These are phyloP conservation scores for Erpobdella octoculata DNA, from an alignment of 2,888 invertebrate species.

Conservation along the genomic window DNA sequence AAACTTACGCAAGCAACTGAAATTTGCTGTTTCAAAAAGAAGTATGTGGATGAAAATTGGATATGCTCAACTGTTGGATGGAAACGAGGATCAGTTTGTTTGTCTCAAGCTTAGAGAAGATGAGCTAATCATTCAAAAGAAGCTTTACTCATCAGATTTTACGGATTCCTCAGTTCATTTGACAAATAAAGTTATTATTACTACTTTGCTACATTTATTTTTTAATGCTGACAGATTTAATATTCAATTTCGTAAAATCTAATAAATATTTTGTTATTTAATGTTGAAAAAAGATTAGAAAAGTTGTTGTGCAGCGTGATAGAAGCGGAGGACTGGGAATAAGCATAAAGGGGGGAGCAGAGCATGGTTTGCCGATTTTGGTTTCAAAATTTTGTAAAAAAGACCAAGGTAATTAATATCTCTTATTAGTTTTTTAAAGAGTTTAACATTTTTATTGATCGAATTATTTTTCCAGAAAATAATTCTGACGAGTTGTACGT, in stretches of 20 bases:
- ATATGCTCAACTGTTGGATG: too few species aligned
- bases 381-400: background rate
- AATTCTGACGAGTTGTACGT: background rate
- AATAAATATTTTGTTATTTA: background rate
- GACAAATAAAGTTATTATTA: background rate
- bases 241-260: background rate
- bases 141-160: background rate
- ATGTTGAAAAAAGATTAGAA: background rate
- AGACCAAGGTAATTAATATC: too few species aligned
- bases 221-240: too few species aligned
- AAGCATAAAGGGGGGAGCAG: slow-evolving; percentile 4
- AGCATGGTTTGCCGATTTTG: background rate
- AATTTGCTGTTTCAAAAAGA: too few species aligned
- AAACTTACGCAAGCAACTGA: too few species aligned
- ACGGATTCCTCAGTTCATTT: background rate
- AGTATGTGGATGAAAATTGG: too few species aligned
- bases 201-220: too few species aligned
- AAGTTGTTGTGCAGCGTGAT: background rate
- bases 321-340: background rate
- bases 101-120: background rate
- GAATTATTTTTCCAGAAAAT: too few species aligned
- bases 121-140: slow-evolving; percentile 5
- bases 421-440: too few species aligned
- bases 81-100: too few species aligned
- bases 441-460: too few species aligned